Evolutionary conservation across 1,140 invertebrate species (phyloP).

Genomic region (Bombus cullumanus): DNA sequence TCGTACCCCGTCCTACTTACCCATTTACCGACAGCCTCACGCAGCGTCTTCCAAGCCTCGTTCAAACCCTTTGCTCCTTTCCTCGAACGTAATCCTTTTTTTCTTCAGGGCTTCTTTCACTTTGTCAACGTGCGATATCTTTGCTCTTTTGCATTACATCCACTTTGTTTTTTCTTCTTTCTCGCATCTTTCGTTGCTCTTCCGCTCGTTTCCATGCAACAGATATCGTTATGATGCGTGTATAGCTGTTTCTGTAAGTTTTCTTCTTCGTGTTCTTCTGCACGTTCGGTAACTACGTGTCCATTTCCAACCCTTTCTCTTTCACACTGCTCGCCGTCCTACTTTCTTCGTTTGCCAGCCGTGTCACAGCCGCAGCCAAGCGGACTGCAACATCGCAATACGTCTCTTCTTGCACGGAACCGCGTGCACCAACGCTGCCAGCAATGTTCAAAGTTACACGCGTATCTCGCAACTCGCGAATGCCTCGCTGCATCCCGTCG

Average conservation of each 20-base stretch:
- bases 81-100: constrained; percentile 8
- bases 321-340: constrained; percentile 43
- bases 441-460: constrained; percentile 1
- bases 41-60: constrained; percentile 1
- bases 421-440: neutral
- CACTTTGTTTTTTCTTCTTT: neutral
- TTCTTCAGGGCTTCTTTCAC: constrained; percentile 15
- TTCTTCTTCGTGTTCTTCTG: neutral
- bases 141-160: neutral
- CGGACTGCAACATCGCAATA: constrained; percentile 52
- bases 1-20: constrained; percentile 4
- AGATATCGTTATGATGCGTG: constrained; percentile 19
- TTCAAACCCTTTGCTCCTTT: neutral
- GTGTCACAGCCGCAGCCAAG: constrained; percentile 42
- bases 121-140: neutral
- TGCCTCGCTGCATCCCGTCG: neutral
- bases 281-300: neutral
- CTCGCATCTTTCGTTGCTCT: neutral
- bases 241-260: neutral
- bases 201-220: constrained; percentile 2
- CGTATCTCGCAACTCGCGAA: neutral
- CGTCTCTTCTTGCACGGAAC: constrained; percentile 37
- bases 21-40: constrained; percentile 2
- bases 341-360: constrained; percentile 54
- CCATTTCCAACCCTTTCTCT: constrained; percentile 47